A percentile compares a stretch with the other conserved stretches of the same genome.
These are phyloP conservation scores for Flexamia atlantica DNA, from an alignment of 2,888 invertebrate genomes.

Conservation along the genomic window DNA sequence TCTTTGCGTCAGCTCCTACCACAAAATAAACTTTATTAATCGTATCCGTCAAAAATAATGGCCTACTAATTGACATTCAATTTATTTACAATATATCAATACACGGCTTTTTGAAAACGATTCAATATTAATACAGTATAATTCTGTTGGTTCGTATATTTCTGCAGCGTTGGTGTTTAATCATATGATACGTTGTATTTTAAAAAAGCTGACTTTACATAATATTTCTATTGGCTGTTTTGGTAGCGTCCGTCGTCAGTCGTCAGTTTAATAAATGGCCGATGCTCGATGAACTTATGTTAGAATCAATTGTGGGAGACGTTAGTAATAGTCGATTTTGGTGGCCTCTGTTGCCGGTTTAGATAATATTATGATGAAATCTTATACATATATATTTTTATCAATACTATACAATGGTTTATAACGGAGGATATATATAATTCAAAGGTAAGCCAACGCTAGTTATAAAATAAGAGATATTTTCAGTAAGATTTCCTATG, in stretches of 20 bases:
- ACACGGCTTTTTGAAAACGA: too few species aligned
- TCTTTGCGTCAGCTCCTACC: too few species aligned
- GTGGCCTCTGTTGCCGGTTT: constrained; percentile 4
- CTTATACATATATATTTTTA: not conserved
- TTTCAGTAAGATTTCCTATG: too few species aligned
- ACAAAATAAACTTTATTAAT: too few species aligned
- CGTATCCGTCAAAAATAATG: too few species aligned
- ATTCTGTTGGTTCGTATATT: too few species aligned
- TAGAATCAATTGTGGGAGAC: not conserved
- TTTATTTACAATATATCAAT: too few species aligned
- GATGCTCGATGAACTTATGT: not conserved
- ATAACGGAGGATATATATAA: constrained; percentile 7
- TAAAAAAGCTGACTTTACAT: not conserved
- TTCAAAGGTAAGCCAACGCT: not conserved
- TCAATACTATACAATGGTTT: not conserved
- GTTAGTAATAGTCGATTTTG: not conserved
- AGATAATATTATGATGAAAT: not conserved
- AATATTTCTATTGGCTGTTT: constrained; percentile 24
- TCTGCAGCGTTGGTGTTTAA: not conserved
- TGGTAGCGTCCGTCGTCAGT: constrained; percentile 41
- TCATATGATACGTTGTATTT: not conserved
- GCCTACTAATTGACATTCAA: too few species aligned
- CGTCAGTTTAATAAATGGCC: not conserved
- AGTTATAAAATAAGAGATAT: not conserved
- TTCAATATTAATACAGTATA: too few species aligned